Percentiles rank a stretch among this genome's conserved stretches.
Evolutionary conservation across 2,888 invertebrate species (phyloP).

Genomic region (Cerceris ruficornis): DNA sequence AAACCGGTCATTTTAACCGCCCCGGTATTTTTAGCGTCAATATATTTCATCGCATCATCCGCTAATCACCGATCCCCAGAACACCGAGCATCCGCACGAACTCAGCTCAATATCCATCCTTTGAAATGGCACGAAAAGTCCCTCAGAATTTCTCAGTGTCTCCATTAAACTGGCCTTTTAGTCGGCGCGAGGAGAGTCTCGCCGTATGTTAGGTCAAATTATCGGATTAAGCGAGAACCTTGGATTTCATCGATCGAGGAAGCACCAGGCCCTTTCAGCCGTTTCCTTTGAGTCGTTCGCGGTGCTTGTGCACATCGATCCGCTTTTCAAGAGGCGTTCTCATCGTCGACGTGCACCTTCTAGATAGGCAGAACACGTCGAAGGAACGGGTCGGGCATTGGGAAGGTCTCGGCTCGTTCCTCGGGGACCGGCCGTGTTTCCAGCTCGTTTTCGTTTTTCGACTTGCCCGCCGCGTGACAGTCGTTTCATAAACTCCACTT

Average conservation of each 20-base stretch:
- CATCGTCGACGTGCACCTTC: slow-evolving; percentile 25
- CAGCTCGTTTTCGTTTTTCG: slow-evolving; percentile 27
- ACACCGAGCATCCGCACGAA: too few relatives aligned
- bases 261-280: slow-evolving; percentile 36
- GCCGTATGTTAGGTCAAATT: not conserved
- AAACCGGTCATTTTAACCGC: too few relatives aligned
- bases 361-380: not conserved
- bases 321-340: slow-evolving; percentile 57
- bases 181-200: not conserved
- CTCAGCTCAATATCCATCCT: too few relatives aligned
- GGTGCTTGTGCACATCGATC: slow-evolving; percentile 54
- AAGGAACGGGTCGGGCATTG: slow-evolving; percentile 7
- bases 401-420: slow-evolving; percentile 23
- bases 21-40: too few relatives aligned
- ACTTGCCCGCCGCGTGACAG: slow-evolving; percentile 17
- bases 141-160: too few relatives aligned
- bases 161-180: not conserved
- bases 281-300: slow-evolving; percentile 38
- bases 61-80: too few relatives aligned
- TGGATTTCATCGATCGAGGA: slow-evolving; percentile 41
- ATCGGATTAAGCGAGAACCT: slow-evolving; percentile 12
- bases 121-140: too few relatives aligned
- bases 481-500: slow-evolving; percentile 17
- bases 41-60: too few relatives aligned
- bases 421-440: slow-evolving; percentile 27